Evolutionary conservation across 2,113 vertebrate species (phyloP).

Genomic region (Phodopus roborovskii): DNA sequence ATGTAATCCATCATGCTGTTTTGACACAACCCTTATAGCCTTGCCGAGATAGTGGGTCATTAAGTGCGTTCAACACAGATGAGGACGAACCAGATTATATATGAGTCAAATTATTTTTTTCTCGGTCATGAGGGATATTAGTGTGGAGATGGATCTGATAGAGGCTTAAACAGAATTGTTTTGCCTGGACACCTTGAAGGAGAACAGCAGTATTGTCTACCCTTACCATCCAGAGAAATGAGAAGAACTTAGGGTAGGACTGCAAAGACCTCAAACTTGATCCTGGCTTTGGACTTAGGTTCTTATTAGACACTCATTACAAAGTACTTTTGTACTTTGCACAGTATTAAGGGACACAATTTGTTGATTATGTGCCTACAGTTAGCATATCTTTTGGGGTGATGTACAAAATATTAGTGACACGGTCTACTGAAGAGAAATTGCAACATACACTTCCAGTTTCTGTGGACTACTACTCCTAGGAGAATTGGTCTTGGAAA

Average conservation of each 20-base stretch:
- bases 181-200: not conserved
- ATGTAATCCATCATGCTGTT: slow-evolving; percentile 64
- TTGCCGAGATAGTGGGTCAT: slow-evolving; percentile 54
- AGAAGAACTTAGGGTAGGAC: not conserved
- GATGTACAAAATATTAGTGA: slow-evolving; percentile 52
- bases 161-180: not conserved
- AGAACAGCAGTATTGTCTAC: not conserved
- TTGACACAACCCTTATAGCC: slow-evolving; percentile 70
- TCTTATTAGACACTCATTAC: not conserved
- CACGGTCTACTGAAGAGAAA: slow-evolving; percentile 60
- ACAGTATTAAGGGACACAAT: slow-evolving; percentile 49
- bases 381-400: slow-evolving; percentile 32
- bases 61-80: slow-evolving; percentile 61
- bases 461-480: slow-evolving; percentile 18
- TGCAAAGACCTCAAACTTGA: not conserved
- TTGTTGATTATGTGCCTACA: slow-evolving; percentile 39
- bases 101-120: slow-evolving; percentile 69
- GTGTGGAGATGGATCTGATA: slow-evolving; percentile 51
- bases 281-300: not conserved
- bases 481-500: slow-evolving; percentile 51
- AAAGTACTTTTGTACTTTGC: not conserved
- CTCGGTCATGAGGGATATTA: slow-evolving; percentile 58
- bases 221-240: not conserved
- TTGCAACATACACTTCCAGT: slow-evolving; percentile 40
- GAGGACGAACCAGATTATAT: slow-evolving; percentile 64